A percentile compares a stretch with the other conserved stretches of the same genome.
phyloP scores from a whole-genome alignment of 2,888 invertebrate species.

The Drosophila lacicola region DNA sequence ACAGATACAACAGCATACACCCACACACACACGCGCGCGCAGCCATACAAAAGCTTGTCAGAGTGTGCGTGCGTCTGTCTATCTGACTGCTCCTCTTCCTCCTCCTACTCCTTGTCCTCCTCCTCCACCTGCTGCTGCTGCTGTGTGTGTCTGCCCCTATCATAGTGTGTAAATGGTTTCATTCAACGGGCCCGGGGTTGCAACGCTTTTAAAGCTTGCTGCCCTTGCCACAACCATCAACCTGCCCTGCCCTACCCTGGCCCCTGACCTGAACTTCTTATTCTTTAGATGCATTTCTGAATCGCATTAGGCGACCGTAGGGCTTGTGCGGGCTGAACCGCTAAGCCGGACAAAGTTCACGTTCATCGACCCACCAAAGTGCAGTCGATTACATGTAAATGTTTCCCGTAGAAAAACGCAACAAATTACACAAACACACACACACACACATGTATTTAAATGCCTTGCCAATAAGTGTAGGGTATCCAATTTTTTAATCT shows the following conservation, averaged over 20 bases:
- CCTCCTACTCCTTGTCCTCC: not conserved
- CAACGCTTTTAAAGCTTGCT: conserved; percentile 48
- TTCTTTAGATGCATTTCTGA: conserved; percentile 56
- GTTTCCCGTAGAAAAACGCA: conserved; percentile 37
- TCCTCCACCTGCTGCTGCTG: not conserved
- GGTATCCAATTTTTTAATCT: conserved; percentile 10
- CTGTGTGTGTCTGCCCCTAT: not conserved
- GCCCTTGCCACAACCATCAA: conserved; percentile 33
- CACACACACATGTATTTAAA: conserved; percentile 16
- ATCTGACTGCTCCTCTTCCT: conserved; percentile 10
- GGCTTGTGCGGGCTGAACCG: conserved; percentile 39
- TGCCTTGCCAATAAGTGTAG: conserved; percentile 27
- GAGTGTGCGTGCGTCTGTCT: conserved; percentile 44
- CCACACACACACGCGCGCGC: conserved; percentile 13
- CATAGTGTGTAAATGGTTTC: conserved; percentile 31
- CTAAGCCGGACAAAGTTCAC: conserved; percentile 73
- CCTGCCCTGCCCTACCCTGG: not conserved
- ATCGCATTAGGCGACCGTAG: conserved; percentile 50
- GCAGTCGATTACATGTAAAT: conserved; percentile 53
- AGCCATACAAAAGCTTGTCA: conserved; percentile 45
- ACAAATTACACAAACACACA: conserved; percentile 4
- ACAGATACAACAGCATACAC: conserved; percentile 8
- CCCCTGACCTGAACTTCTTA: conserved; percentile 3
- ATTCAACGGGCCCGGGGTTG: conserved; percentile 38
- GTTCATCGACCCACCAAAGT: conserved; percentile 50